Evolutionary conservation across 2,113 vertebrate genomes (phyloP), one percentile per base, ranked within the genome.

Genomic region (Coptodon rendalli): DNA sequence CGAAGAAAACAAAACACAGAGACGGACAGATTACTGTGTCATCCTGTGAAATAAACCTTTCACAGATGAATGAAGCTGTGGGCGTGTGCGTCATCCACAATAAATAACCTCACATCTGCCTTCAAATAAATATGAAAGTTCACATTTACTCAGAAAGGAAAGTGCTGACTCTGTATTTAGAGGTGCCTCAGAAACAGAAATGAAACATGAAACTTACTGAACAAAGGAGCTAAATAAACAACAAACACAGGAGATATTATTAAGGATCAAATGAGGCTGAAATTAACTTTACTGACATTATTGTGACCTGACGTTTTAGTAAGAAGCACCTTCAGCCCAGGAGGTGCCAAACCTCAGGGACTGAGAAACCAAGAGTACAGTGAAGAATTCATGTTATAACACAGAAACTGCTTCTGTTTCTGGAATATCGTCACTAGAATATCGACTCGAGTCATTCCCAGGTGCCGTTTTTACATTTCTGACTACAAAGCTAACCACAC

Each of bases 181-280:
- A 82, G 5, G n/a, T 12, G 9, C 4, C 6, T 52, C 24, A 84
- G 84, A 81, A 89, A 85, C 45, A 80, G 73, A 89, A 92, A 78
- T 66, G 71, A 92, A 90, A 90, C 81, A 81, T 52, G 71, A 92
- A 90, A 90, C 81, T 12, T 10, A 36, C 43, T 1, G 27, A 82
- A 12, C 1, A 7, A 5, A 29, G 52, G 31, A 56, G 34, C 3
- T 3, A 76, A 76, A 48, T 19, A 19, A 2, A 19, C 6, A 19
- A 76, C 43, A 29, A 17, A 29, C 71, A 12, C 24, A 76, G 40
- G 40, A 48, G 40, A 43, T 27, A 9, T 73, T 3, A 17, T 76
- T 48, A 16, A 48, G 68, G 38, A 27, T 27, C 22, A 45, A 73
- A 45, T 9, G 5, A 16, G 68, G 40, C 40, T 73, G 40, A 73